Conservation (phyloP, 2,888 invertebrate genomes). For the Eupithecia exiguata region DNA sequence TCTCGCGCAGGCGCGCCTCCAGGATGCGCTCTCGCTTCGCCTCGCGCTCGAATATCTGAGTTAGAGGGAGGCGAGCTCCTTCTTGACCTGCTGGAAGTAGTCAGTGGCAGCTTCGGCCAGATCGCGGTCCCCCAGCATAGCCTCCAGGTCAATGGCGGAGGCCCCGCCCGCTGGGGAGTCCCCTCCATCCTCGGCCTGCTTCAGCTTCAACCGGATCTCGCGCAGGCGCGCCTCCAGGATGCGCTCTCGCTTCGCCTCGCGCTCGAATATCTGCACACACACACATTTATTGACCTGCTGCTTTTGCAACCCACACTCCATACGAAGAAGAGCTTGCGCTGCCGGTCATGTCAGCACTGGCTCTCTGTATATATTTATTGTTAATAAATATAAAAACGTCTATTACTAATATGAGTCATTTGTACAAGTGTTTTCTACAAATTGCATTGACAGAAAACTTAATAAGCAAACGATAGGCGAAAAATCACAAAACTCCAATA, state of each 20-base stretch:
- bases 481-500: no score
- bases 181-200: constrained; percentile 62
- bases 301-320: no score
- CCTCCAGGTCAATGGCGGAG: constrained; percentile 48
- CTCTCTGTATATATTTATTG: no score
- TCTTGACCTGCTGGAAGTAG: constrained; percentile 57
- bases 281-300: no score
- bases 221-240: constrained; percentile 94
- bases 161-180: constrained; percentile 44
- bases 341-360: no score
- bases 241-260: constrained; percentile 94
- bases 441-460: no score
- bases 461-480: no score
- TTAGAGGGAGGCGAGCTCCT: no score
- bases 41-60: constrained; percentile 94
- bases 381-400: no score
- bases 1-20: constrained; percentile 93
- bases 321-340: no score
- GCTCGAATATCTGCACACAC: constrained; percentile 94
- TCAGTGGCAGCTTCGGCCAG: constrained; percentile 60
- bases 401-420: no score
- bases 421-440: no score
- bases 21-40: constrained; percentile 94
- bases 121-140: constrained; percentile 60
- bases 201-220: constrained; percentile 86